Base-by-base conservation (phyloP, 1,140 invertebrate genomes). In the Tetragnatha versicolor region DNA sequence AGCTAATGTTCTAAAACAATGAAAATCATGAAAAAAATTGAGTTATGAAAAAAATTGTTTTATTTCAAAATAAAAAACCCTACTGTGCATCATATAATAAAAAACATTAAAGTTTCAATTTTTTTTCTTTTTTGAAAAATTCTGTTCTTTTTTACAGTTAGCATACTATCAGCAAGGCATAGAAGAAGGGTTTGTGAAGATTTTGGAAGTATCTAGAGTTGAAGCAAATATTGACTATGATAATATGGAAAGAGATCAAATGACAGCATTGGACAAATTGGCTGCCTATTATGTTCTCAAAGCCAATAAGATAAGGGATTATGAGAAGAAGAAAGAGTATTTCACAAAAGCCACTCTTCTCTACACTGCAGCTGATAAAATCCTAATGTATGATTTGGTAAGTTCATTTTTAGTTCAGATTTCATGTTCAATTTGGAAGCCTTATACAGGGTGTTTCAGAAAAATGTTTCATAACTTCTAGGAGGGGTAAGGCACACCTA, bases 291-390 rank as follows among this genome's bases (percentile, higher is more conserved):
- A 98, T 90, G 97, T 99, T 0, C 95, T 97, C 85, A 91, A 96
- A 87, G 95, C 96, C 0, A 97, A 98, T 84, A 91, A 92, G 65
- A 96, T 99, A 84, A 97, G 98, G 83, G 93, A 94, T 77, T 97
- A 98, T 84, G 96, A 98, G 81, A 94, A 94, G 82, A 98, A 97
- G 85, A 90, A 93, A 80, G 97, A 99, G 82, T 88, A 97, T 2
- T 99, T 99, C 84, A 94, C 93, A 20, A 98, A 98, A 89, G 98
- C 98, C 0, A 99, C 96, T 5, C 88, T 97, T 45, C 86, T 99
- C 1, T 99, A 99, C 85, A 99, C 97, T 0, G 97, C 95, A 79
- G 98, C 97, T 31, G 98, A 99, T 85, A 98, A 98, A 88, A 99
- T 99, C 85, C 97, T 98, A 82, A 99, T 99, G 97, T 99, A 99